Conservation (phyloP, 2,888 invertebrate species). For the Ectropis crepuscularia region DNA sequence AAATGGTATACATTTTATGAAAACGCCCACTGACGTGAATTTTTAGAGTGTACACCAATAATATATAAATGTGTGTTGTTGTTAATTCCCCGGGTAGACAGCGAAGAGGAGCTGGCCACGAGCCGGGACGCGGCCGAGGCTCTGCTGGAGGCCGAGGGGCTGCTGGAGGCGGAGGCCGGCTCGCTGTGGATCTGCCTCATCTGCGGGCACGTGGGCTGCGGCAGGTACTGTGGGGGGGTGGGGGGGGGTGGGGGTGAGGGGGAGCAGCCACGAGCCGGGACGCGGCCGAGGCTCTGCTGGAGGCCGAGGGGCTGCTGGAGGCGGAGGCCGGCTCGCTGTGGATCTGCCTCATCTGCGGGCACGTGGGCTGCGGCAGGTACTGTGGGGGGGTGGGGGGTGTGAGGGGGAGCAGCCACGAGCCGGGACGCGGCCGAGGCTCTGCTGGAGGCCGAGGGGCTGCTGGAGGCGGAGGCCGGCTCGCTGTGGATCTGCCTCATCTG, state of each 20-base stretch:
- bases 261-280: constrained; percentile 78
- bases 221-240: constrained; percentile 88
- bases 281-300: constrained; percentile 70
- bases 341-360: constrained; percentile 99
- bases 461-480: constrained; percentile 87
- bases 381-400: constrained; percentile 68
- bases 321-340: constrained; percentile 93
- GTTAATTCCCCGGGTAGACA: neutral
- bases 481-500: constrained; percentile 99
- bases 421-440: constrained; percentile 75
- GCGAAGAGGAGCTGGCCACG: constrained; percentile 80
- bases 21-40: too few relatives aligned
- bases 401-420: constrained; percentile 78
- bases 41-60: too few relatives aligned
- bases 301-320: constrained; percentile 81
- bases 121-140: constrained; percentile 72
- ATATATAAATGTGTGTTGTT: neutral
- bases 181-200: constrained; percentile 99
- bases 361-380: constrained; percentile 98
- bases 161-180: constrained; percentile 85
- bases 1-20: too few relatives aligned
- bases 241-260: constrained; percentile 82
- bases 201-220: constrained; percentile 99
- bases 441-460: constrained; percentile 78
- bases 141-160: constrained; percentile 80